Evolutionary conservation across 2,797 vertebrate species (phyloP).

Genomic region (Chelidonichthys spinosus): DNA sequence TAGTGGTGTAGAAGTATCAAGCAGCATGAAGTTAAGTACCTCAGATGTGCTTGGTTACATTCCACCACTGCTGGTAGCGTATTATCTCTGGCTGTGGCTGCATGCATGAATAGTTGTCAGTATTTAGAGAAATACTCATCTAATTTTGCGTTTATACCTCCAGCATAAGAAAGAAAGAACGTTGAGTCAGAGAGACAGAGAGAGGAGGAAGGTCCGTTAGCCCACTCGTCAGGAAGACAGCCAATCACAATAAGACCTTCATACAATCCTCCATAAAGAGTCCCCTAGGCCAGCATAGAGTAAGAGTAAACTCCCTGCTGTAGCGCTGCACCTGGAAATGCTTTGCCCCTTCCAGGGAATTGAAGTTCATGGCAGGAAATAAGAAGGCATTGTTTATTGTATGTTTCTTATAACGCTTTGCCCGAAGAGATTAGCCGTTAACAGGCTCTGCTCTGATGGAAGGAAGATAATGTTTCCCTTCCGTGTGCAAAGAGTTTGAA

Average conservation of each 20-base stretch:
- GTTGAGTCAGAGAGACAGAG: conserved; percentile 2
- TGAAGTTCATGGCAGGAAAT: conserved; percentile 64
- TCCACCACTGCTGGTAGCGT: neutral
- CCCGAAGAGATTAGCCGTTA: conserved; percentile 67
- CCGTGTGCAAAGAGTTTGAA: conserved; percentile 16
- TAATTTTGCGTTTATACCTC: neutral
- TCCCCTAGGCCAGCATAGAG: conserved; percentile 26
- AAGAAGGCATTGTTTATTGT: conserved; percentile 75
- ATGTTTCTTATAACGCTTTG: conserved; percentile 59
- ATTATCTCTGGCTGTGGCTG: conserved; percentile 1
- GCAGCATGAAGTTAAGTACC: neutral
- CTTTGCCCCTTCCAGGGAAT: conserved; percentile 64
- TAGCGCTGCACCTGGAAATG: conserved; percentile 74
- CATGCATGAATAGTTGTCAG: conserved; percentile 3
- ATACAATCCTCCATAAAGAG: conserved; percentile 48
- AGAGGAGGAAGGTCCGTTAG: conserved; percentile 22
- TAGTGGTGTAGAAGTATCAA: neutral
- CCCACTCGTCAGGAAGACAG: conserved; percentile 50
- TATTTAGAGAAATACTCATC: neutral
- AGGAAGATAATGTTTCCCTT: conserved; percentile 36
- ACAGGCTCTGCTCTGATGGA: conserved; percentile 47
- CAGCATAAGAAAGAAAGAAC: conserved; percentile 4
- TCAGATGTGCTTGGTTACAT: neutral
- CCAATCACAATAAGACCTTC: conserved; percentile 60
- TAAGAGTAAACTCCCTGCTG: conserved; percentile 21